Base-by-base conservation (phyloP, 2,113 vertebrate species). In the Hiodon tergisus region DNA sequence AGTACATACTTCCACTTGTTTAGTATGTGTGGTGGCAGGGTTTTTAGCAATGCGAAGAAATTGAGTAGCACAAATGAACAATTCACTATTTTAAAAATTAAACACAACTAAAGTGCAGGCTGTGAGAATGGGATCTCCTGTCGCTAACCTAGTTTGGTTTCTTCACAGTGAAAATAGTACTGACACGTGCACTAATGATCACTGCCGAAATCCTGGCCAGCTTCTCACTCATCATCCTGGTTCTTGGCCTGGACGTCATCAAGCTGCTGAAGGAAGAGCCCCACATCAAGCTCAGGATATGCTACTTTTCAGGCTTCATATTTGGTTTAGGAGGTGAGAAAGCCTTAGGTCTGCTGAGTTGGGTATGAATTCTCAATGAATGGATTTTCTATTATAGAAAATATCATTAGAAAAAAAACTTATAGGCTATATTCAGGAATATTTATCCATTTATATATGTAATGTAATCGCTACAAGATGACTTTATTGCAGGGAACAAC, bases 161-260 rank as follows among this genome's bases (percentile, higher is more conserved):
- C 7, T 53, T 71, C 31, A 3, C 82, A 91, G 89, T 89, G 83
- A 91, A 90, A 76, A 87, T 89, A 0, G 86, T 90, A 78, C 84
- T 89, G 78, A 88, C 88, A 0, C 83, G 89, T 58, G 84, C 86
- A 0, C 78, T 92, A 74, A 83, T 92, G 84, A 89, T 92, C 81
- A 60, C 79, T 0, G 86, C 88, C 0, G 88, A 90, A 67, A 80
- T 92, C 72, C 75, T 91, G 80, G 85, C 85, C 6, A 84, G 85
- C 71, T 85, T 88, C 48, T 87, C 87, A 8, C 59, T 89, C 78
- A 77, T 78, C 4, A 5, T 13, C 0, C 54, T 91, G 74, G 52
- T 88, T 3, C 80, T 87, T 0, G 87, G 89, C 1, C 85, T 91
- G 0, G 82, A 90, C 14, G 86, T 87, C 72, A 75, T 86, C 77